phyloP scores from a whole-genome alignment of 1,140 invertebrate species.

The Drosophila sulfurigaster region DNA sequence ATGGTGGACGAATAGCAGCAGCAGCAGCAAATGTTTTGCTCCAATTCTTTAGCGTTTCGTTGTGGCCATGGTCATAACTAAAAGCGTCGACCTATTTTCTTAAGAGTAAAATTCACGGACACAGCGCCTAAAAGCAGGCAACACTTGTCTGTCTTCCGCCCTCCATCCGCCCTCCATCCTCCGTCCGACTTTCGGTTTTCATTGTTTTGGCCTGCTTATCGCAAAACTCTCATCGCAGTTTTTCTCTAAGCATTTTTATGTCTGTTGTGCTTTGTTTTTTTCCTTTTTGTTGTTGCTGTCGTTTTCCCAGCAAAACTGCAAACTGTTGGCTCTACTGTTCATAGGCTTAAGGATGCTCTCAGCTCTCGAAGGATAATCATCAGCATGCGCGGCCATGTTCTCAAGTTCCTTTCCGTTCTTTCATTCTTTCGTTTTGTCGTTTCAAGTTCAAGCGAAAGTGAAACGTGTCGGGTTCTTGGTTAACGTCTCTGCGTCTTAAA shows the following conservation, averaged over 20 bases:
- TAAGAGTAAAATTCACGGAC: slow-evolving; percentile 6
- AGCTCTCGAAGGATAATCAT: slow-evolving; percentile 67
- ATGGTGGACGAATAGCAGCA: slow-evolving; percentile 43
- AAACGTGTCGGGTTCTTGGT: slow-evolving; percentile 54
- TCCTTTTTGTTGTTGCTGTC: not conserved
- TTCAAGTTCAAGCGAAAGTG: slow-evolving; percentile 74
- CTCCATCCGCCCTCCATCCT: no score
- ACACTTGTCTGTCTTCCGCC: slow-evolving; percentile 4
- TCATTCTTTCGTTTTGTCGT: slow-evolving; percentile 14
- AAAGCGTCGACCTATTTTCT: slow-evolving; percentile 46
- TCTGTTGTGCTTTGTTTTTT: slow-evolving; percentile 39
- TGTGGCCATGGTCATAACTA: slow-evolving; percentile 56
- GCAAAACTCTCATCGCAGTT: slow-evolving; percentile 27
- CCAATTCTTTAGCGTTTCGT: slow-evolving; percentile 40
- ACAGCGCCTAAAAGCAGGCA: slow-evolving; percentile 43
- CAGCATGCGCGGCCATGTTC: slow-evolving; percentile 72
- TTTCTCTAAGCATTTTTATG: slow-evolving; percentile 44
- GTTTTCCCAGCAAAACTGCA: slow-evolving; percentile 9
- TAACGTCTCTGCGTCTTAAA: slow-evolving; percentile 8
- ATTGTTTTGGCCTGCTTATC: slow-evolving; percentile 35
- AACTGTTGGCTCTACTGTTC: slow-evolving; percentile 6
- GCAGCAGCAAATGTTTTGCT: slow-evolving; percentile 37
- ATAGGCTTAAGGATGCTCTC: slow-evolving; percentile 40
- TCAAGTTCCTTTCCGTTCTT: slow-evolving; percentile 23
- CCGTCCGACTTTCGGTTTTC: slow-evolving; percentile 20